These are phyloP conservation scores for Casuarius casuarius DNA, from an alignment of 2,113 vertebrate genomes.

Conservation along the genomic window DNA sequence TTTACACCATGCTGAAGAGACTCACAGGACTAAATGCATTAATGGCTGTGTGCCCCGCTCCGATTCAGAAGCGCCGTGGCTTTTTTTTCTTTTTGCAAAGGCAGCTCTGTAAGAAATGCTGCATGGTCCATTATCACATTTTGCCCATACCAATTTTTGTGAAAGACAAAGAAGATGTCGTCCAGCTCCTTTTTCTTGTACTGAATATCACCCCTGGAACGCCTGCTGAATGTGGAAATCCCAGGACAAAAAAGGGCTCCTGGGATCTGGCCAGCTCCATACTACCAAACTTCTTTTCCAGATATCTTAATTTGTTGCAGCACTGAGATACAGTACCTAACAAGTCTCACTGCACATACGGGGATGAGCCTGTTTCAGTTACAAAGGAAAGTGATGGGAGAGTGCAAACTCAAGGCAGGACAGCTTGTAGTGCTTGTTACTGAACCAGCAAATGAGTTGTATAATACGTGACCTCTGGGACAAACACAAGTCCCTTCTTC, in stretches of 20 bases:
- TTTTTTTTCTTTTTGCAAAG: not conserved
- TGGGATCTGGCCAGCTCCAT: not conserved
- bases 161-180: not conserved
- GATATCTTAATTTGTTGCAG: not conserved
- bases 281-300: not conserved
- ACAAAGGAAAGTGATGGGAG: conserved; percentile 41
- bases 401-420: not conserved
- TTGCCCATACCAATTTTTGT: not conserved
- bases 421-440: conserved; percentile 20
- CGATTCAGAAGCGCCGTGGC: not conserved
- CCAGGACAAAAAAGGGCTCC: not conserved
- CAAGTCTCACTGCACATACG: not conserved
- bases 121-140: not conserved
- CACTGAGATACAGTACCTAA: not conserved
- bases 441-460: conserved; percentile 49
- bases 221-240: not conserved
- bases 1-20: not conserved
- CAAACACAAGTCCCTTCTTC: conserved; percentile 12
- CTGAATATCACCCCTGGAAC: not conserved
- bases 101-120: not conserved
- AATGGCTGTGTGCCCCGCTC: not conserved
- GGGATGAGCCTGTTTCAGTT: conserved; percentile 32
- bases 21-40: not conserved
- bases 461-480: not conserved
- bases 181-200: not conserved